A percentile compares a stretch with the other conserved stretches of the same genome.
Evolutionary conservation across 2,797 vertebrate species (phyloP).

Genomic region (Neosalanx taihuensis): DNA sequence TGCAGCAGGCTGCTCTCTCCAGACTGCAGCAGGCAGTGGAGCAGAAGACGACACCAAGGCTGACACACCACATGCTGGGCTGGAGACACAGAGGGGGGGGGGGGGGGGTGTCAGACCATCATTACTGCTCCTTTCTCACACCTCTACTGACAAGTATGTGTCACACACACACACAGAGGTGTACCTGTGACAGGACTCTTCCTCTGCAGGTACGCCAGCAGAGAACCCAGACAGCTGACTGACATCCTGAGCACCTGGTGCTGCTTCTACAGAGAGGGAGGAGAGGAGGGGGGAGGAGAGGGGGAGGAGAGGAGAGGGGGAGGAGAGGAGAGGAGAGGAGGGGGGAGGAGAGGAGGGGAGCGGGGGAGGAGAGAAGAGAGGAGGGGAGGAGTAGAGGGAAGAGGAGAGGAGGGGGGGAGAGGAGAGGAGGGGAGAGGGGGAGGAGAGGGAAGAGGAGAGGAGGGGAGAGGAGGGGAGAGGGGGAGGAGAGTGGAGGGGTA

Average conservation of each 20-base stretch:
- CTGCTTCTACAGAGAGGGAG: constrained; percentile 74
- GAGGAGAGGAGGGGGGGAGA: neutral
- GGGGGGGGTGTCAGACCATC: neutral
- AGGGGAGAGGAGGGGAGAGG: neutral
- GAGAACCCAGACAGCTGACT: constrained; percentile 81
- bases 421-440: neutral
- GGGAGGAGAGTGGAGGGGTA: neutral
- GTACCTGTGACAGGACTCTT: constrained; percentile 79
- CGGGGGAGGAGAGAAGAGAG: too few species aligned
- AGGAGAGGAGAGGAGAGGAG: constrained; percentile 7
- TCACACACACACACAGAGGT: constrained; percentile 16
- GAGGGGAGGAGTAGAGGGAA: neutral
- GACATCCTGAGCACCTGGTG: constrained; percentile 79
- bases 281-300: neutral
- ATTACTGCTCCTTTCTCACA: neutral
- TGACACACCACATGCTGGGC: constrained; percentile 79
- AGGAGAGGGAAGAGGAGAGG: constrained; percentile 11
- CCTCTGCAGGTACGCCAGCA: constrained; percentile 80
- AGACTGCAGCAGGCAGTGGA: constrained; percentile 76
- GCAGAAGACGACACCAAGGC: constrained; percentile 86
- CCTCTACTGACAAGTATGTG: neutral
- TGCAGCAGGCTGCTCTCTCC: constrained; percentile 76
- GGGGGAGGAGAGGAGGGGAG: neutral
- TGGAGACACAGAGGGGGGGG: constrained; percentile 42
- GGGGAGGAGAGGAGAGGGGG: neutral